Conservation (phyloP, 2,797 vertebrate genomes). For the Lerista edwardsae region DNA sequence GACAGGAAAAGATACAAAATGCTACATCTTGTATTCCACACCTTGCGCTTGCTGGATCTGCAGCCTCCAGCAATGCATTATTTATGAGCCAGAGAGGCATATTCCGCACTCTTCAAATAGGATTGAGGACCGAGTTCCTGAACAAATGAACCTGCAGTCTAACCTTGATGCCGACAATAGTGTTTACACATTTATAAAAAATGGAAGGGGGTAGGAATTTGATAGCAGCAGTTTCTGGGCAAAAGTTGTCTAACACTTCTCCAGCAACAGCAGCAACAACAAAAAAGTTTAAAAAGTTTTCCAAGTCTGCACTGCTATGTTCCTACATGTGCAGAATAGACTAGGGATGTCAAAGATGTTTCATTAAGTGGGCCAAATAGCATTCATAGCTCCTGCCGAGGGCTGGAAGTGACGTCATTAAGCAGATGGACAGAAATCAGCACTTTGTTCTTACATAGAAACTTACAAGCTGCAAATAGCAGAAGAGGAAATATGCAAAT, state of each 20-base stretch:
- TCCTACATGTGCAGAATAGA: too few relatives aligned
- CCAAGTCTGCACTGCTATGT: neutral
- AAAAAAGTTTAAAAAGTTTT: neutral
- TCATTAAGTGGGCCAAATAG: too few relatives aligned
- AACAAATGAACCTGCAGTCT: neutral
- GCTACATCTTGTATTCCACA: neutral
- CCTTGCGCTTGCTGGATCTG: neutral
- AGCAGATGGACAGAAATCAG: too few relatives aligned
- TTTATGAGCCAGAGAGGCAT: conserved; percentile 1
- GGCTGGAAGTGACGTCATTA: too few relatives aligned
- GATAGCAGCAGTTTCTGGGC: neutral
- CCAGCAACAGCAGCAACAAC: too few relatives aligned
- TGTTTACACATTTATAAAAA: conserved; percentile 1
- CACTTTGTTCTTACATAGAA: too few relatives aligned
- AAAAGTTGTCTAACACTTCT: neutral
- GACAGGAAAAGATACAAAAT: neutral
- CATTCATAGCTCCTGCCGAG: too few relatives aligned
- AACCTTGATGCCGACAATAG: conserved; percentile 15
- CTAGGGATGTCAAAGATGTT: too few relatives aligned
- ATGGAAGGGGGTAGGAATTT: too few relatives aligned
- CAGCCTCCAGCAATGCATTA: neutral
- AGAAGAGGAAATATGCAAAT: too few relatives aligned
- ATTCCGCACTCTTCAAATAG: neutral
- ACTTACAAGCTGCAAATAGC: too few relatives aligned
- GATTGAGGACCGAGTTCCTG: neutral